phyloP scores from a whole-genome alignment of 1,140 invertebrate genomes.

The Probaryconus sp. region DNA sequence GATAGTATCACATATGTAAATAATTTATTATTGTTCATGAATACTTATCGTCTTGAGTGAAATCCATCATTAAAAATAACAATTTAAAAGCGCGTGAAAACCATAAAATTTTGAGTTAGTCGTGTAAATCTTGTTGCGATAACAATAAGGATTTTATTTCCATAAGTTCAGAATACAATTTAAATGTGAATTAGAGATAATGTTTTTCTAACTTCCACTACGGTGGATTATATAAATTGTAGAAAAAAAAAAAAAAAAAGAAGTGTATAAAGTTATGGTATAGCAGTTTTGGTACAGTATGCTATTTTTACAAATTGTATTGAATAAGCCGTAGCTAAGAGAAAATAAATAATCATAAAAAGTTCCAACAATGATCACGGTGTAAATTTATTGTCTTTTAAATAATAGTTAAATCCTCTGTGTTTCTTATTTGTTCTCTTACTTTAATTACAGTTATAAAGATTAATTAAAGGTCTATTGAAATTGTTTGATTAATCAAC shows the following conservation, averaged over 20 bases:
- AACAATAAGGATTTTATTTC: slow-evolving; percentile 51
- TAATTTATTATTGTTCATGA: no score
- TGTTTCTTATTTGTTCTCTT: no score
- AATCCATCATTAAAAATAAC: not conserved
- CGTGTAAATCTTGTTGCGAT: slow-evolving; percentile 32
- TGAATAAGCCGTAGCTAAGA: slow-evolving; percentile 69
- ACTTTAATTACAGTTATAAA: no score
- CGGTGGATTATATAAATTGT: slow-evolving; percentile 66
- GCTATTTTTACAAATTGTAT: slow-evolving; percentile 76
- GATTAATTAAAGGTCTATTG: no score
- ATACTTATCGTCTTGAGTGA: no score
- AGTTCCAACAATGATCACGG: slow-evolving; percentile 55
- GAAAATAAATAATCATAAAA: slow-evolving; percentile 67
- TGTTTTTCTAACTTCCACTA: slow-evolving; percentile 68
- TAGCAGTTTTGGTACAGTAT: slow-evolving; percentile 75
- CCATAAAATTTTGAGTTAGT: slow-evolving; percentile 11
- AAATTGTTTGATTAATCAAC: no score
- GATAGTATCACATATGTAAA: no score
- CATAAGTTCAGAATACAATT: slow-evolving; percentile 26
- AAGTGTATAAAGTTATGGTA: slow-evolving; percentile 70
- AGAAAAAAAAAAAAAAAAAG: no score
- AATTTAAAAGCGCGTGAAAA: slow-evolving; percentile 4
- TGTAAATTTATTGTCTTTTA: no score
- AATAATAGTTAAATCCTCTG: no score
- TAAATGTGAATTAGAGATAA: slow-evolving; percentile 55